Percentiles rank a stretch among this genome's conserved stretches.
Evolutionary conservation across 1,140 invertebrate species (phyloP).

Genomic region (Notospermus geniculatus): DNA sequence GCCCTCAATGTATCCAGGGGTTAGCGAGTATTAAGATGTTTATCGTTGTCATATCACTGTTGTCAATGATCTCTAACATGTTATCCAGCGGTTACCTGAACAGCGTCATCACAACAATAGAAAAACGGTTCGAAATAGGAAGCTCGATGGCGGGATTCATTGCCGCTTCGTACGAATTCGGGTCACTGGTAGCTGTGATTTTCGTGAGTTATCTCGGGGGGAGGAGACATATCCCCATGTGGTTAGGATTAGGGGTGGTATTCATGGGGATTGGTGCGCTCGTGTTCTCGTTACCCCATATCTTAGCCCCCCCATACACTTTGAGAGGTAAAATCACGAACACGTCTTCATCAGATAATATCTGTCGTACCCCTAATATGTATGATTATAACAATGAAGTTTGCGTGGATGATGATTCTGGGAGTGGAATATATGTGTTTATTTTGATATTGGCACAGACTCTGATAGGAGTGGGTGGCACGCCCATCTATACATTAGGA

Average conservation of each 20-base stretch:
- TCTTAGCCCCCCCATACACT: constrained; percentile 56
- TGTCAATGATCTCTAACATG: constrained; percentile 70
- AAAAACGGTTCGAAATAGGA: constrained; percentile 93
- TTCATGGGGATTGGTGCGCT: constrained; percentile 83
- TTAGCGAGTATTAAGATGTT: constrained; percentile 78
- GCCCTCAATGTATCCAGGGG: constrained; percentile 75
- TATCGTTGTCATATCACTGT: constrained; percentile 84
- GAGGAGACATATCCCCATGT: constrained; percentile 89
- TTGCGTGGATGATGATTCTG: constrained; percentile 46
- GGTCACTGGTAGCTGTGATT: constrained; percentile 88
- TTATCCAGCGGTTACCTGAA: constrained; percentile 75
- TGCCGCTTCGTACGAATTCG: constrained; percentile 92
- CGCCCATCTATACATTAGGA: constrained; percentile 61
- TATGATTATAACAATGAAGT: constrained; percentile 15
- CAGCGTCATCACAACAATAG: constrained; percentile 94
- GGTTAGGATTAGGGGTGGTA: constrained; percentile 89
- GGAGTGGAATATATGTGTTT: constrained; percentile 56
- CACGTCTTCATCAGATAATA: constrained; percentile 42
- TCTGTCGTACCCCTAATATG: constrained; percentile 30
- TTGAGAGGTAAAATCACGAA: constrained; percentile 54
- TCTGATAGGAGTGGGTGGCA: constrained; percentile 60
- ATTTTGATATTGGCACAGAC: constrained; percentile 60
- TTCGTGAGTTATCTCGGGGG: constrained; percentile 95
- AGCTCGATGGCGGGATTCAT: constrained; percentile 88
- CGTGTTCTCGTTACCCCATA: constrained; percentile 71